These are phyloP conservation scores for Cynoglossus semilaevis DNA, from an alignment of 2,113 vertebrate genomes.

Conservation along the genomic window DNA sequence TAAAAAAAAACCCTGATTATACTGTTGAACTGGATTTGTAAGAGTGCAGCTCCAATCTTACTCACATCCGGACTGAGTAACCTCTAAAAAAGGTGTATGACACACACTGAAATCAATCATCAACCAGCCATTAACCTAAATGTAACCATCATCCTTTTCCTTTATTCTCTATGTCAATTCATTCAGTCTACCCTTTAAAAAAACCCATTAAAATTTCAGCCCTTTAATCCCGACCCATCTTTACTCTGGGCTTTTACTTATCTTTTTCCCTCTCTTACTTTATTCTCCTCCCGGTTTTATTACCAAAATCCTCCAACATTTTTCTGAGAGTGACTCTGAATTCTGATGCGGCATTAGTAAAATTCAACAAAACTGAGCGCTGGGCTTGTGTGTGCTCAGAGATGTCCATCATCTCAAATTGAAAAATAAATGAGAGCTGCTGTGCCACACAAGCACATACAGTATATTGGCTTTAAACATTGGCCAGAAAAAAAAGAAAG, in stretches of 20 bases:
- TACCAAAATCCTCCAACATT: neutral
- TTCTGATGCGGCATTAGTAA: conserved; percentile 29
- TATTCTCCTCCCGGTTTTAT: neutral
- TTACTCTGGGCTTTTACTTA: conserved; percentile 22
- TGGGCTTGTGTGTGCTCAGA: neutral
- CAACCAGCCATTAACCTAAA: neutral
- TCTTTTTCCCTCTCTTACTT: conserved; percentile 7
- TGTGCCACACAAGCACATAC: neutral
- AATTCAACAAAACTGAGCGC: neutral
- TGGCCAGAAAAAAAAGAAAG: too few species aligned
- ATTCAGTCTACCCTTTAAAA: conserved; percentile 17
- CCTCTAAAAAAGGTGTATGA: conserved; percentile 5
- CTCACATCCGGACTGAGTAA: conserved; percentile 27
- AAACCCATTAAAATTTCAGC: conserved; percentile 30
- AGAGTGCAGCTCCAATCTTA: too few species aligned
- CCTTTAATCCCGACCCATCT: conserved; percentile 12
- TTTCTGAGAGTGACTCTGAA: conserved; percentile 38
- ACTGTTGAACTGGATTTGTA: conserved; percentile 14
- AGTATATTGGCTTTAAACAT: conserved; percentile 9
- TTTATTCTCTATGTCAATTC: neutral
- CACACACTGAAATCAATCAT: conserved; percentile 23
- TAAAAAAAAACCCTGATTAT: neutral
- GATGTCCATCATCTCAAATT: too few species aligned
- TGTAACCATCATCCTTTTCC: conserved; percentile 9
- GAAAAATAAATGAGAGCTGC: neutral